phyloP scores from a whole-genome alignment of 2,888 invertebrate species.

The Drosophila neutralis region DNA sequence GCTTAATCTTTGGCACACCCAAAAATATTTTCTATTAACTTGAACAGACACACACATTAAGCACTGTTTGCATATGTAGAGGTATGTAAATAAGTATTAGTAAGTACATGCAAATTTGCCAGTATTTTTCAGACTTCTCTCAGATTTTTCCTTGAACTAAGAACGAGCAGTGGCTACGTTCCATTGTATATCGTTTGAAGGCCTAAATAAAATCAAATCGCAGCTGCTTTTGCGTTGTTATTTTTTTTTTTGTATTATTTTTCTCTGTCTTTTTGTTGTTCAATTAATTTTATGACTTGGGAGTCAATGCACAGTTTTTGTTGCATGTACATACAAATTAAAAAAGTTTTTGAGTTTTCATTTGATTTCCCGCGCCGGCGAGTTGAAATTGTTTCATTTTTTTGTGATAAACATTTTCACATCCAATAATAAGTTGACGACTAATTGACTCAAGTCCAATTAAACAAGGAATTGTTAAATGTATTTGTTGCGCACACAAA shows the following conservation, averaged over 20 bases:
- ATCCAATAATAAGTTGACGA: slow-evolving; percentile 11
- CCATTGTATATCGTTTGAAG: slow-evolving; percentile 72
- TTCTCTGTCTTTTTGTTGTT: slow-evolving; percentile 57
- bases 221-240: slow-evolving; percentile 26
- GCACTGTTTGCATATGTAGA: neutral
- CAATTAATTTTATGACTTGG: slow-evolving; percentile 54
- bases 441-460: slow-evolving; percentile 23
- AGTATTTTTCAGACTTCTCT: slow-evolving; percentile 27
- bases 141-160: slow-evolving; percentile 33
- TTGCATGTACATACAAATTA: slow-evolving; percentile 39
- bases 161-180: slow-evolving; percentile 28
- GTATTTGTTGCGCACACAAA: slow-evolving; percentile 44
- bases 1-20: slow-evolving; percentile 2
- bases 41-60: neutral
- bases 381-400: slow-evolving; percentile 18
- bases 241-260: neutral
- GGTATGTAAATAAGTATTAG: slow-evolving; percentile 10
- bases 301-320: slow-evolving; percentile 13
- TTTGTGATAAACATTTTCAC: slow-evolving; percentile 12
- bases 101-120: slow-evolving; percentile 13
- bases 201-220: slow-evolving; percentile 55
- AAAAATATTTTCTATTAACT: slow-evolving; percentile 3
- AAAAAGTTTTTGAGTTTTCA: slow-evolving; percentile 59
- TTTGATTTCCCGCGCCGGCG: slow-evolving; percentile 42
- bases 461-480: slow-evolving; percentile 32